Percentiles rank a stretch among this genome's conserved stretches.
Conservation (phyloP, 2,113 vertebrate genomes). For the Leptocoma aspasia region DNA sequence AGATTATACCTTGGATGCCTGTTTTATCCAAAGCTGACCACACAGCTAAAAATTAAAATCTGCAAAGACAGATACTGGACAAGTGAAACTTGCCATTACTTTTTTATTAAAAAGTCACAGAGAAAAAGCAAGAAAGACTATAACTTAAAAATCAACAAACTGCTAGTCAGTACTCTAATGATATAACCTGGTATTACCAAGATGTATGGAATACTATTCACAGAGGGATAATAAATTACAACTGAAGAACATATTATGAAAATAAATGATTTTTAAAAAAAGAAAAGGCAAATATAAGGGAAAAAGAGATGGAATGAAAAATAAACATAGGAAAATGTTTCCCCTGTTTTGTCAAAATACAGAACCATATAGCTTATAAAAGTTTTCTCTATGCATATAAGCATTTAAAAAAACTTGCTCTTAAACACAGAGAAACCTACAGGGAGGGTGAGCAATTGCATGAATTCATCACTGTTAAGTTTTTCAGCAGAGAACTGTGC, state of each 20-base stretch:
- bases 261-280: not conserved
- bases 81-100: not conserved
- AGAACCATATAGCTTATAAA: not conserved
- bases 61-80: not conserved
- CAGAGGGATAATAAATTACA: not conserved
- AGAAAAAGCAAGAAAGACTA: not conserved
- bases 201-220: not conserved
- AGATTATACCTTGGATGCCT: not conserved
- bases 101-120: not conserved
- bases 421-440: not conserved
- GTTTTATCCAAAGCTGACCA: not conserved
- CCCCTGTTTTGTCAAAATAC: not conserved
- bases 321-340: not conserved
- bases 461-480: not conserved
- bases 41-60: not conserved
- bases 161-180: not conserved
- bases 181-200: not conserved
- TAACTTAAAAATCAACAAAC: not conserved
- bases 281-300: not conserved
- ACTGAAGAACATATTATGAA: not conserved
- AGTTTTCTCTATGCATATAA: not conserved
- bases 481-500: constrained; percentile 7
- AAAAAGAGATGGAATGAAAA: not conserved
- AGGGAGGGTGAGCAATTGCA: not conserved
- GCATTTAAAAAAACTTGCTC: not conserved